Percentiles rank a stretch among this genome's conserved stretches.
Conservation (phyloP, 2,797 vertebrate genomes). For the Botia kubotai region DNA sequence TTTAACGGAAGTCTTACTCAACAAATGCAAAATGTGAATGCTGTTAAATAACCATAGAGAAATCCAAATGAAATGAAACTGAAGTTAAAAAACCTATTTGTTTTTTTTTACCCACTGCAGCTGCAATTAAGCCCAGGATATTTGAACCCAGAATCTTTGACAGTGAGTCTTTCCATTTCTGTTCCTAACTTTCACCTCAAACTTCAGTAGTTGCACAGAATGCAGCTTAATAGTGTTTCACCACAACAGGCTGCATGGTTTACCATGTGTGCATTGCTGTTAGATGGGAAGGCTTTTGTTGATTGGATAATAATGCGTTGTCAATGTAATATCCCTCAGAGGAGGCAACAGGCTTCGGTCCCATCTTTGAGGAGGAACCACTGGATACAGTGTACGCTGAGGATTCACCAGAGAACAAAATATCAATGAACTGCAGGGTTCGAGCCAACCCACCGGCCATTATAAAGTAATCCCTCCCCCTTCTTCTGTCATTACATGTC, state of each 20-base stretch:
- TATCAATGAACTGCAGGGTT: slow-evolving; percentile 96
- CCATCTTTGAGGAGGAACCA: slow-evolving; percentile 98
- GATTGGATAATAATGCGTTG: not conserved
- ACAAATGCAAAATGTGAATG: no score
- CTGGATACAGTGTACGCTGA: slow-evolving; percentile 94
- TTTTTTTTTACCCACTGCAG: slow-evolving; percentile 56
- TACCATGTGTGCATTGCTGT: not conserved
- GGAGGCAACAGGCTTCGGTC: slow-evolving; percentile 94
- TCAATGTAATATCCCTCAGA: slow-evolving; percentile 72
- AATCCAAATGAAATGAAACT: not conserved
- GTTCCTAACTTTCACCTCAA: not conserved
- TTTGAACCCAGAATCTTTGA: slow-evolving; percentile 75
- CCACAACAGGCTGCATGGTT: not conserved
- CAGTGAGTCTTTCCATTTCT: slow-evolving; percentile 48
- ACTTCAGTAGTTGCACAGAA: not conserved
- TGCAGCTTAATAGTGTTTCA: not conserved
- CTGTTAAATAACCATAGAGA: no score
- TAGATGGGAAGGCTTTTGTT: not conserved
- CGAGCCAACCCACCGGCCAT: slow-evolving; percentile 89
- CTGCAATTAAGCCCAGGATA: slow-evolving; percentile 72
- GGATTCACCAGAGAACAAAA: slow-evolving; percentile 91
- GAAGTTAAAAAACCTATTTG: no score
- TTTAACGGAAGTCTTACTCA: no score
- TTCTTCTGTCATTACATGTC: not conserved
- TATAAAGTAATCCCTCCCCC: slow-evolving; percentile 82